phyloP scores from a whole-genome alignment of 2,797 vertebrate genomes.

The Miopithecus talapoin region DNA sequence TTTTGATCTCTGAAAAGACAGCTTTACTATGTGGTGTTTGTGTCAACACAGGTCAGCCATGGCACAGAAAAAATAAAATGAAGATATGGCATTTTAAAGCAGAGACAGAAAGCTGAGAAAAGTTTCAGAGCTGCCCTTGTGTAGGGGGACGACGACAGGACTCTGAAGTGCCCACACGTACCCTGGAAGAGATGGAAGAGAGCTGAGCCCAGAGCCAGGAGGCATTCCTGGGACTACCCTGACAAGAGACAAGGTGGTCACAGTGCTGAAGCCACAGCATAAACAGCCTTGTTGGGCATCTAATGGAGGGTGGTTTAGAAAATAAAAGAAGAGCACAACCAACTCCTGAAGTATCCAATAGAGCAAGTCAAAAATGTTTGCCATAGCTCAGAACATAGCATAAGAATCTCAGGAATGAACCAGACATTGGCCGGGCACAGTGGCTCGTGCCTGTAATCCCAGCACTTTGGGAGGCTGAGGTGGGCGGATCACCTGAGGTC shows the following conservation, averaged over 20 bases:
- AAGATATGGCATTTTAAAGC: too few species aligned
- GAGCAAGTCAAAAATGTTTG: not conserved
- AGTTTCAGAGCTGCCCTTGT: not conserved
- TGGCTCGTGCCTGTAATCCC: too few species aligned
- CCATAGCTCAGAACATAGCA: not conserved
- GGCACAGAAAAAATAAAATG: not conserved
- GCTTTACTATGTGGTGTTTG: not conserved
- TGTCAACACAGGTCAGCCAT: too few species aligned
- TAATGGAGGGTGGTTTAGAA: not conserved
- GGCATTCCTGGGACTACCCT: rapidly evolving
- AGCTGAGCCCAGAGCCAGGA: not conserved
- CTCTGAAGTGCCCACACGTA: rapidly evolving
- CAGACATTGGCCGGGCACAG: rapidly evolving
- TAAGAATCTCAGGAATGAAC: not conserved
- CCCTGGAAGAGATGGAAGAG: not conserved
- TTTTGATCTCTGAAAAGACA: not conserved
- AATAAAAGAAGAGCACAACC: not conserved
- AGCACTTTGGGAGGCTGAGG: too few species aligned
- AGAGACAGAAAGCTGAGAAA: not conserved
- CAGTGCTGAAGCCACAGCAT: not conserved
- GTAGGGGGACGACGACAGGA: rapidly evolving
- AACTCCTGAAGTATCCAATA: not conserved
- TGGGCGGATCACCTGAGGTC: too few species aligned
- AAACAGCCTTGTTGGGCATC: not conserved
- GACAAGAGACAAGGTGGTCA: rapidly evolving